Percentiles rank a stretch among this genome's conserved stretches.
phyloP scores from a whole-genome alignment of 2,888 invertebrate genomes.

The Drosophila sordidula region DNA sequence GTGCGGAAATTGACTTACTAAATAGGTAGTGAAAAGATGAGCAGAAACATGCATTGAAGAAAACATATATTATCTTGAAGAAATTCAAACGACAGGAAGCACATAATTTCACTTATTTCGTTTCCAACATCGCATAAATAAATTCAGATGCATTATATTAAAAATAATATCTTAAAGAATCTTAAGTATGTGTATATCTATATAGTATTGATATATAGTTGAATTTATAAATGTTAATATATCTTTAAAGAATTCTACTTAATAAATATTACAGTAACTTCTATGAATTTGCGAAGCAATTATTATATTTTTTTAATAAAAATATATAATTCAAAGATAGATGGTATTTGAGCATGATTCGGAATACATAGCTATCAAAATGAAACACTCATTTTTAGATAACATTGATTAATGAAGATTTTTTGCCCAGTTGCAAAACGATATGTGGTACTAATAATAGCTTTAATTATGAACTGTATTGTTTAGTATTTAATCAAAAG shows the following conservation, averaged over 20 bases:
- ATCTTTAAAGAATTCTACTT: not conserved
- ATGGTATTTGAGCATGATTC: constrained; percentile 24
- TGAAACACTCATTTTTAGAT: constrained; percentile 4
- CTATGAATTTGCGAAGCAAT: not conserved
- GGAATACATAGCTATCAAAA: constrained; percentile 3
- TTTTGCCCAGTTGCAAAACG: constrained; percentile 7
- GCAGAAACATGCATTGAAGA: too few relatives aligned
- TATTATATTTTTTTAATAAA: constrained; percentile 44
- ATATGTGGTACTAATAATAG: constrained; percentile 25
- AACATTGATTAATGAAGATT: constrained; percentile 32
- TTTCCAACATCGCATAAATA: too few relatives aligned
- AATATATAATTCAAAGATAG: constrained; percentile 5
- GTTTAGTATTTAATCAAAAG: constrained; percentile 32
- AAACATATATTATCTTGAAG: too few relatives aligned
- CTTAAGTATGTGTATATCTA: too few relatives aligned
- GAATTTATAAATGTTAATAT: too few relatives aligned
- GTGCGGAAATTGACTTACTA: not conserved
- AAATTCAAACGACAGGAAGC: not conserved
- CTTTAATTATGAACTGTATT: constrained; percentile 32
- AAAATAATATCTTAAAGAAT: too few relatives aligned
- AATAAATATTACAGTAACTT: not conserved
- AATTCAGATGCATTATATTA: too few relatives aligned
- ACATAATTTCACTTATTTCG: not conserved
- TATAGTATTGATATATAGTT: too few relatives aligned
- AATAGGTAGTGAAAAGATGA: not conserved